Conservation (phyloP, 2,888 invertebrate genomes). For the Candidula unifasciata region DNA sequence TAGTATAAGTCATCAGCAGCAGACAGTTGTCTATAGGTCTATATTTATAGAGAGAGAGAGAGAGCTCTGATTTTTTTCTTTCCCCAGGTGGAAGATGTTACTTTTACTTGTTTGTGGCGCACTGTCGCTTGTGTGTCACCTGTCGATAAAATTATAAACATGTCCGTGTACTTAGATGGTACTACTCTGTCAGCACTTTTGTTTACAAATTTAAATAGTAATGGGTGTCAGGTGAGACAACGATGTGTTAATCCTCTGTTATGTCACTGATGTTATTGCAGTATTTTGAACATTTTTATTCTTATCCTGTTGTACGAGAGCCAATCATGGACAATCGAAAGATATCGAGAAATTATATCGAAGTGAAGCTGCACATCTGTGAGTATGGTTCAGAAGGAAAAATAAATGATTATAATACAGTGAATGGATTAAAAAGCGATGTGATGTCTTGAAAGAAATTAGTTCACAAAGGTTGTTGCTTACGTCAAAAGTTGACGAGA, state of each 20-base stretch:
- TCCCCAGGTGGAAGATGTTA: not conserved
- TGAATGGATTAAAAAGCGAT: too few species aligned
- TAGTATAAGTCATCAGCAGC: not conserved
- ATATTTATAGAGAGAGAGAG: not conserved
- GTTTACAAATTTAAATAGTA: constrained; percentile 63
- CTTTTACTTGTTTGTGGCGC: not conserved
- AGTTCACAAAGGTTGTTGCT: too few species aligned
- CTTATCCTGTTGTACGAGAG: too few species aligned
- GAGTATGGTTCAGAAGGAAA: too few species aligned
- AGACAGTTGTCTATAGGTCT: not conserved
- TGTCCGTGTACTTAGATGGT: constrained; percentile 67
- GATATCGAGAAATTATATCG: too few species aligned
- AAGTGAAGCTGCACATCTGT: too few species aligned
- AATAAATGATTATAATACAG: too few species aligned
- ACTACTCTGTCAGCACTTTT: constrained; percentile 65
- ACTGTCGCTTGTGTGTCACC: not conserved
- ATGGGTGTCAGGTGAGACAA: constrained; percentile 63
- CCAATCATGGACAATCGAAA: too few species aligned
- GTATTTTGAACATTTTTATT: too few species aligned
- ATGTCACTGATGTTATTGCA: not conserved
- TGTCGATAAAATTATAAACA: constrained; percentile 46
- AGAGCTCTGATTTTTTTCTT: too few species aligned
- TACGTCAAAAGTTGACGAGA: too few species aligned
- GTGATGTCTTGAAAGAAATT: too few species aligned
- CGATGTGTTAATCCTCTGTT: not conserved